Evolutionary conservation across 2,888 invertebrate genomes (phyloP), one percentile per base, ranked within the genome.

Genomic region (Epirrita christyi): DNA sequence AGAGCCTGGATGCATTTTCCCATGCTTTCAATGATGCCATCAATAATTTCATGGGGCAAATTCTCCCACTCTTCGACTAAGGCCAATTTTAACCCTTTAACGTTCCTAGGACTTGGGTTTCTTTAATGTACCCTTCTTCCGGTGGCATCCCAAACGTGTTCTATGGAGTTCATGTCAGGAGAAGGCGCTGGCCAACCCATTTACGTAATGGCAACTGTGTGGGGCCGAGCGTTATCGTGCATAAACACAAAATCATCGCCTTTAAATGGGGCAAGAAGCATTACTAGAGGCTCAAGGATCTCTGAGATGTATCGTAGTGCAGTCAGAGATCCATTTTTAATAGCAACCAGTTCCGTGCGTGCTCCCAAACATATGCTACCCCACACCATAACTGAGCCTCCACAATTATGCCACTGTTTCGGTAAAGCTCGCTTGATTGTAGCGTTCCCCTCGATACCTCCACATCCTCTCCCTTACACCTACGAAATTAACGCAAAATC

Each of bases 391-490:
- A 37, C 37, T 7, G 10, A 37, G 13, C 37, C 37, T 11, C 13
- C 37, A 37, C 37, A 6, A 37, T n/a, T 37, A 37, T 9, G 46
- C 27, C 34, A 55, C 49, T n/a, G 48, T 55, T 55, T 49, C 49
- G 7, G 49, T 49, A 32, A 55, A 55, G 29, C 44, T 55, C 2
- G 38, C 28, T 29, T 49, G 55, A 38, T 55, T 43, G 14, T 55
- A 55, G 28, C 49, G 43, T 55, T 55, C 55, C 15, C 55, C 55
- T 27, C 38, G 54, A 46, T 47, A 37, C 37, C 48, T 55, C 43
- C 48, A 44, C 48, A 55, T 48, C 37, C 48, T 55, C 28, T 55
- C 48, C 40, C 52, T 21, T 3, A 10, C 52, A 44, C 27, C 49
- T 49, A 37, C 38, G 44, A 9, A 55, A 21, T 21, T 21, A 21